phyloP scores from a whole-genome alignment of 2,113 vertebrate genomes.

The Cochlearius cochlearius region DNA sequence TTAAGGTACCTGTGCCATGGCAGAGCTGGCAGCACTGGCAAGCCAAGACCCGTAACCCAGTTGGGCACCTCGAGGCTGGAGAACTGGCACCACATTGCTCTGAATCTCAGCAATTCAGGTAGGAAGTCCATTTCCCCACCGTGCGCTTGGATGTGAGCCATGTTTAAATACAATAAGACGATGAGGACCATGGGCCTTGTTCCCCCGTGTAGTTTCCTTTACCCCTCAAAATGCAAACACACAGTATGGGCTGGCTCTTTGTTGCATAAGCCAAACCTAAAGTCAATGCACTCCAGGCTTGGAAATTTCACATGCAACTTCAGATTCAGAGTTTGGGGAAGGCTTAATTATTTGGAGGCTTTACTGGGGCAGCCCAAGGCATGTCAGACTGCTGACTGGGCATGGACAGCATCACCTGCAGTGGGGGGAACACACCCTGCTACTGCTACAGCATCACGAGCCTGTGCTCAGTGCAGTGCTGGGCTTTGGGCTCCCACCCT shows the following conservation, averaged over 20 bases:
- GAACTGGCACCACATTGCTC: background rate
- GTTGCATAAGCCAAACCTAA: background rate
- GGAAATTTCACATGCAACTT: background rate
- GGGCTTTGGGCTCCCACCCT: background rate
- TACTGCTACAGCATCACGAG: background rate
- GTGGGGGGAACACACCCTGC: background rate
- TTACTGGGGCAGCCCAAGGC: background rate
- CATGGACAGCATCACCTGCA: fast-evolving
- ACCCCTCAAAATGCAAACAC: background rate
- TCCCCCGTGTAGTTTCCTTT: background rate
- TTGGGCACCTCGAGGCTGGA: background rate
- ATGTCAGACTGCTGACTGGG: background rate
- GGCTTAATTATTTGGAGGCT: background rate
- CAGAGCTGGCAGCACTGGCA: background rate
- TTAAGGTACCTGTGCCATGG: background rate
- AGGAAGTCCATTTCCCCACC: background rate
- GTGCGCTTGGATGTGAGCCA: background rate
- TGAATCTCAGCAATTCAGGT: background rate
- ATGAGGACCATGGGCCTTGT: background rate
- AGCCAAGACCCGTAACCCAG: background rate
- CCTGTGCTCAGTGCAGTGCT: background rate
- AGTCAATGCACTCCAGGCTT: background rate
- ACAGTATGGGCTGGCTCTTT: background rate
- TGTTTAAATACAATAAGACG: background rate
- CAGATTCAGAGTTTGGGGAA: background rate